phyloP scores from a whole-genome alignment of 2,113 vertebrate genomes.

The Nyctibius bracteatus region DNA sequence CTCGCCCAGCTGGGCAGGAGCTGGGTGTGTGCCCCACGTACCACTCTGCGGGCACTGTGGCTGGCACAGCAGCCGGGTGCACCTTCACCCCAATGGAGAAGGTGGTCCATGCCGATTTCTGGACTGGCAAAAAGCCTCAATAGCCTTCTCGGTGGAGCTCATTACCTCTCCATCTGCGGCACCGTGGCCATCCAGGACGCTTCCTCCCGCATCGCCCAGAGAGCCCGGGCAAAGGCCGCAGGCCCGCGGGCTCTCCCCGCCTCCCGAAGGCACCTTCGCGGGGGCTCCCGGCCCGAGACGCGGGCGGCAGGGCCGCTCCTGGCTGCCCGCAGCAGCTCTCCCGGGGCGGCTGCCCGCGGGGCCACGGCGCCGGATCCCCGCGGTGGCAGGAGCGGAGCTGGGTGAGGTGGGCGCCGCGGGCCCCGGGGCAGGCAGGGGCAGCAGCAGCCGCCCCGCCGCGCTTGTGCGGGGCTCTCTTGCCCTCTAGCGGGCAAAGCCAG shows the following conservation, averaged over 20 bases:
- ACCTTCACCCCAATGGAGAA: background rate
- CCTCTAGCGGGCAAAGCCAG: slow-evolving; percentile 52
- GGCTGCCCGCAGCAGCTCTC: background rate
- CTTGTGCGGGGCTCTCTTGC: slow-evolving; percentile 47
- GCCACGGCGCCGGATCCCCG: background rate
- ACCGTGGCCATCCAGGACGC: background rate
- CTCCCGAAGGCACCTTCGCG: background rate
- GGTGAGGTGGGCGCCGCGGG: background rate
- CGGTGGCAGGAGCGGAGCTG: background rate
- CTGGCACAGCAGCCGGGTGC: fast-evolving
- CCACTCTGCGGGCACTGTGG: fast-evolving
- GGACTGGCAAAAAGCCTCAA: background rate
- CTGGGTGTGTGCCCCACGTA: fast-evolving
- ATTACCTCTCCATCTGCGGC: no score
- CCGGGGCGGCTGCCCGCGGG: background rate
- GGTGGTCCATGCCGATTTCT: background rate
- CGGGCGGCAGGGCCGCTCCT: no score
- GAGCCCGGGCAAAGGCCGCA: background rate
- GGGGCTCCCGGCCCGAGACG: background rate
- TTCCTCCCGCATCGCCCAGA: fast-evolving
- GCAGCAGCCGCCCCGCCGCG: background rate
- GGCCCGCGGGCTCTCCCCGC: background rate
- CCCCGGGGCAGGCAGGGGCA: background rate
- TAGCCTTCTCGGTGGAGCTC: background rate
- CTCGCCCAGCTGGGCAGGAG: background rate